Percentiles rank a stretch among this genome's conserved stretches.
phyloP scores from a whole-genome alignment of 2,888 invertebrate genomes.

The Ectemnius continuus region DNA sequence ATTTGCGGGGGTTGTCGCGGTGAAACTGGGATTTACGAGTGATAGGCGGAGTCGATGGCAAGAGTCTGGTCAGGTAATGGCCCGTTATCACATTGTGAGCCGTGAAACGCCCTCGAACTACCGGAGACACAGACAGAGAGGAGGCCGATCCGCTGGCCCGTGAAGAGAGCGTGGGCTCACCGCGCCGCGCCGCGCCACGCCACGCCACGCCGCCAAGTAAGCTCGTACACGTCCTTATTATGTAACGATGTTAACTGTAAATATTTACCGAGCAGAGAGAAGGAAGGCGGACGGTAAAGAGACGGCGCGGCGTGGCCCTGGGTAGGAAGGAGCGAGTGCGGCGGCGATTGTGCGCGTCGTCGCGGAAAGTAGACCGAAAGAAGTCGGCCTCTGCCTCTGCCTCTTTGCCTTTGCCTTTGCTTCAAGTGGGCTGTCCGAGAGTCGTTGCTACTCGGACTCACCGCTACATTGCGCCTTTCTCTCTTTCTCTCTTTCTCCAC shows the following conservation, averaged over 20 bases:
- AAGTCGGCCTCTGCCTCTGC: constrained; percentile 36
- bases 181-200: constrained; percentile 8
- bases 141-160: constrained; percentile 41
- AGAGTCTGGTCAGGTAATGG: constrained; percentile 50
- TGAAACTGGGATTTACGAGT: no score
- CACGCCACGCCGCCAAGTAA: not conserved
- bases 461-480: no score
- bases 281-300: constrained; percentile 31
- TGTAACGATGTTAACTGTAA: constrained; percentile 75
- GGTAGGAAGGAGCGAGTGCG: no score
- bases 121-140: constrained; percentile 12
- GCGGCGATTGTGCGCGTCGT: constrained; percentile 38
- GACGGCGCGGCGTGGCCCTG: constrained; percentile 32
- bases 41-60: not conserved
- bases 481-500: no score
- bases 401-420: constrained; percentile 6
- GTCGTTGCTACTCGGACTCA: no score
- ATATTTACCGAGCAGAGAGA: constrained; percentile 69
- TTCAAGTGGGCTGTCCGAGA: no score
- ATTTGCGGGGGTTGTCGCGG: no score
- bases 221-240: constrained; percentile 63
- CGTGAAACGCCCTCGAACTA: constrained; percentile 30
- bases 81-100: constrained; percentile 56
- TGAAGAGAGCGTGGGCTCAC: constrained; percentile 38
- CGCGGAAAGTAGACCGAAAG: constrained; percentile 70